Evolutionary conservation across 2,888 invertebrate species (phyloP), one percentile per base, ranked within the genome.

Genomic region (Papilio elwesi): DNA sequence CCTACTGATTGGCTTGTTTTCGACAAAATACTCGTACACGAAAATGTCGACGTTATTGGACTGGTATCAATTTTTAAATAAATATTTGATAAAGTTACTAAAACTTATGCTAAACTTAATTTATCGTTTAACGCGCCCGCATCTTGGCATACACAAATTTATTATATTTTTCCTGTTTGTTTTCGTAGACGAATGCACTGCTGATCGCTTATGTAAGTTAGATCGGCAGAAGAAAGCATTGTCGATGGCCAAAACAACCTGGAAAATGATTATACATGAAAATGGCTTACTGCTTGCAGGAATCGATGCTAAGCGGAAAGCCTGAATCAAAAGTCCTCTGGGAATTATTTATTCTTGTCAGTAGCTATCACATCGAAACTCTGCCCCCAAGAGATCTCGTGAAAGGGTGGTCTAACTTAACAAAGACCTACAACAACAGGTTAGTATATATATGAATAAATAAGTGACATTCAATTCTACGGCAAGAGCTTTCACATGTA

Each of bases 1-100:
- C 77, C 85, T 65, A 92, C 91, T 2, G 93, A 93, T 75, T 93
- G 93, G 93, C 80, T 92, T 66, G 76, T 93, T 7, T 90, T 88
- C 76, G 93, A 93, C 74, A 78, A 90, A 71, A 86, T 92, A 53
- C 81, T 93, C 26, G 92, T 90, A 52, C 92, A 93, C 68, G 90
- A 92, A 77, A 83, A 90, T 15, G 78, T 89, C 15, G 90, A 93
- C 77, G 83, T 92, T 71, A 91, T 91, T 64, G 85, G 84, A 0
- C 79, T 80, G 87, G 92, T 92, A 78, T 82, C 71, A 69, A 7
- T 7, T 53, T 15, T 26, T 55, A 59, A 38, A 38, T 55, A 11
- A 11, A 4, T 57, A 6, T 10, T 26, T 16, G 8, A 15, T 9
- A 0, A 0, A 9, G 5, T 53, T 53, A 26, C 26, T 26, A 26